These are phyloP conservation scores for Parascotia fuliginaria DNA, from an alignment of 2,888 invertebrate species.

Conservation along the genomic window DNA sequence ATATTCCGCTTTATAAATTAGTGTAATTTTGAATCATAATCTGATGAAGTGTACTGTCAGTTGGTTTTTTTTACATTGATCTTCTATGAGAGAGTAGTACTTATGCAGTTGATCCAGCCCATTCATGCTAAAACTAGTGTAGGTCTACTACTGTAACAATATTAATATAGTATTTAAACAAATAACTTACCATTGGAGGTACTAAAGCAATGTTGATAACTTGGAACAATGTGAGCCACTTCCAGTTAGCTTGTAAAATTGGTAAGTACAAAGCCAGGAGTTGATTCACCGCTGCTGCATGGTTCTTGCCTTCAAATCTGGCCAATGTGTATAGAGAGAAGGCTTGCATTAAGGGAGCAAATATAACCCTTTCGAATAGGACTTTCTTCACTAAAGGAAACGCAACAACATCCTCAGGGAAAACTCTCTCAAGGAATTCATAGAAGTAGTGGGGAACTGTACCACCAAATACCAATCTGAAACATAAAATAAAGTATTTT, in stretches of 20 bases:
- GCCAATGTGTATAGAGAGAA: slow-evolving; percentile 91
- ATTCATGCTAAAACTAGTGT: too few species aligned
- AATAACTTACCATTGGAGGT: slow-evolving; percentile 89
- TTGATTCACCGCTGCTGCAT: slow-evolving; percentile 87
- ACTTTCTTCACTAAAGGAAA: slow-evolving; percentile 86
- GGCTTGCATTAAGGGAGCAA: slow-evolving; percentile 90
- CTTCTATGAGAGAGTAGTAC: too few species aligned
- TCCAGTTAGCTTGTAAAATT: slow-evolving; percentile 90
- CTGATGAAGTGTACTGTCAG: too few species aligned
- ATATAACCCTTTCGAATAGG: slow-evolving; percentile 89
- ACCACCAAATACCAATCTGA: slow-evolving; percentile 92
- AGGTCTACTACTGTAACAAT: too few species aligned
- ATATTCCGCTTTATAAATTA: too few species aligned
- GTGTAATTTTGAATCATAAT: too few species aligned
- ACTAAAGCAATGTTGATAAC: slow-evolving; percentile 90
- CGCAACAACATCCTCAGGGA: slow-evolving; percentile 85
- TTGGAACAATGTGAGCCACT: slow-evolving; percentile 91
- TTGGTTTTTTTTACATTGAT: too few species aligned
- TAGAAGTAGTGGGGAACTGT: slow-evolving; percentile 93
- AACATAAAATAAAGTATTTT: slow-evolving; percentile 32
- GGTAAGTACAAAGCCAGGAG: slow-evolving; percentile 88
- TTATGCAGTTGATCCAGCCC: too few species aligned
- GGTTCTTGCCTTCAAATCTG: slow-evolving; percentile 91
- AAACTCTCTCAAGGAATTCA: slow-evolving; percentile 85
- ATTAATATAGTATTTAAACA: too few species aligned